Percentiles rank a stretch among this genome's conserved stretches.
Conservation (phyloP, 2,797 vertebrate species). For the Phyllotis vaccarum region DNA sequence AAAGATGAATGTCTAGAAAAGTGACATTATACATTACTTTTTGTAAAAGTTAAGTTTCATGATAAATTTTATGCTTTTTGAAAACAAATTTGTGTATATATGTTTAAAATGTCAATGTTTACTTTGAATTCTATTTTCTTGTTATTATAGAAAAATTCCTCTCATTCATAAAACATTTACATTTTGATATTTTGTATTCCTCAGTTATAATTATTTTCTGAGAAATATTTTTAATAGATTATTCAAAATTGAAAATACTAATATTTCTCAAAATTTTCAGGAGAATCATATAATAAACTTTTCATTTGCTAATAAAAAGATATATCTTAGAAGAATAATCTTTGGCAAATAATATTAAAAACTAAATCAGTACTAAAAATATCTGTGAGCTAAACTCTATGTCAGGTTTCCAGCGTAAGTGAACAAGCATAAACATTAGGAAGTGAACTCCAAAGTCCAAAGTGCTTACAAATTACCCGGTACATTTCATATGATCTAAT, state of each 20-base stretch:
- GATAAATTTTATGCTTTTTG: neutral
- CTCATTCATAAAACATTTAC: conserved; percentile 57
- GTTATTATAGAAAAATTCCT: conserved; percentile 7
- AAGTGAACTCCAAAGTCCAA: neutral
- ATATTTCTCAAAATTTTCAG: neutral
- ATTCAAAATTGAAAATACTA: conserved; percentile 31
- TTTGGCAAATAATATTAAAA: neutral
- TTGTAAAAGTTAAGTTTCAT: conserved; percentile 16
- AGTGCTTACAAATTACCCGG: neutral
- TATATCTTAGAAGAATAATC: neutral
- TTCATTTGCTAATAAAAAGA: neutral
- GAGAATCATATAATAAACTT: neutral
- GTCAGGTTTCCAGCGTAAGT: neutral
- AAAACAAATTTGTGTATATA: neutral
- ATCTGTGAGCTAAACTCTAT: neutral
- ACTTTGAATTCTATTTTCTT: conserved; percentile 16
- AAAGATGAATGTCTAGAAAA: conserved; percentile 60
- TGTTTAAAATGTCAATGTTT: neutral
- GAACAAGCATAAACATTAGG: neutral
- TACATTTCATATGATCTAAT: neutral
- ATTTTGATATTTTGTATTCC: conserved; percentile 21
- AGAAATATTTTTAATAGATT: neutral
- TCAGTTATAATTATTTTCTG: neutral
- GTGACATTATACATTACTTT: neutral
- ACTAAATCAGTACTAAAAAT: neutral